Evolutionary conservation across 2,888 invertebrate species (phyloP).

Genomic region (Acronicta aceris): DNA sequence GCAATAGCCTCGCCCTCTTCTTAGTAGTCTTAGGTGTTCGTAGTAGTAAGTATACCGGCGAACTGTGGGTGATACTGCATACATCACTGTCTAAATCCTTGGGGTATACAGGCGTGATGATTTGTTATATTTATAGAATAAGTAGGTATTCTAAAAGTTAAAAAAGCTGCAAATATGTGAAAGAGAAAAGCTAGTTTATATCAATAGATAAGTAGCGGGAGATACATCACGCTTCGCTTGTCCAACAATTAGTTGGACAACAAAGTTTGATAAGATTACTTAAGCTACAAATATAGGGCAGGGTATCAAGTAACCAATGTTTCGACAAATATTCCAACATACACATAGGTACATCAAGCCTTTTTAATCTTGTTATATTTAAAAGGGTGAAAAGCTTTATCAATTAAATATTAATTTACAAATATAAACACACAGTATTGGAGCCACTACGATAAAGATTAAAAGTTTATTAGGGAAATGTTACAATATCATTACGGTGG

Average conservation of each 20-base stretch:
- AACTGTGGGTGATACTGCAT: too few relatives aligned
- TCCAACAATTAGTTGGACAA: constrained; percentile 27
- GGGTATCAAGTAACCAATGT: constrained; percentile 8
- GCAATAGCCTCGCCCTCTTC: too few relatives aligned
- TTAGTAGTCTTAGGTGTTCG: too few relatives aligned
- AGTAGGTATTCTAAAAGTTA: neutral
- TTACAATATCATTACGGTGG: too few relatives aligned
- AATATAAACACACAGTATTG: neutral
- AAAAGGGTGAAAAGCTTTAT: neutral
- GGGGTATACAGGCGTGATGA: too few relatives aligned
- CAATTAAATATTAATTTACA: neutral
- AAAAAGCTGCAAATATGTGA: neutral
- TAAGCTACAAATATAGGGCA: constrained; percentile 24
- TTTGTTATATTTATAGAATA: too few relatives aligned
- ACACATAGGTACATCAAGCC: too few relatives aligned
- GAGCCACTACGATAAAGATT: neutral
- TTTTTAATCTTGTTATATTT: constrained; percentile 3
- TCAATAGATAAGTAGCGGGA: constrained; percentile 36
- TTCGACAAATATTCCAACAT: neutral
- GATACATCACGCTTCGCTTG: constrained; percentile 48
- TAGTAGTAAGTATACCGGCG: too few relatives aligned
- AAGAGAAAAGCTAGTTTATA: constrained; percentile 14
- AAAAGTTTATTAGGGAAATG: neutral
- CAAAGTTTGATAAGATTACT: constrained; percentile 36
- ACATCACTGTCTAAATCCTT: too few relatives aligned